Base-by-base conservation (phyloP, 2,888 invertebrate genomes). In the Archips crataeganus region DNA sequence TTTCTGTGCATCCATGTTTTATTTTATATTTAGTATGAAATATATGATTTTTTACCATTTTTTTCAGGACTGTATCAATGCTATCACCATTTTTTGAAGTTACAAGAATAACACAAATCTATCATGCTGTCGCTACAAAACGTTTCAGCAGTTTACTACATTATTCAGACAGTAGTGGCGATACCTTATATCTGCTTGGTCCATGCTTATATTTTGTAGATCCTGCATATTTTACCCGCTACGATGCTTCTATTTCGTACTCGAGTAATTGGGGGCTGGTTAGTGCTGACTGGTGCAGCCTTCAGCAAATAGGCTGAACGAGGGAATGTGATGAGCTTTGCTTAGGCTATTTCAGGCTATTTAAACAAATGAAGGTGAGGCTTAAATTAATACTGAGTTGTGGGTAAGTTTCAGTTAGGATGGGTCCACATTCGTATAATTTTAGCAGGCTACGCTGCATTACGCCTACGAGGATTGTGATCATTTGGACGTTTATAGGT, bases 121-220 rank as follows among this genome's bases (percentile, higher is more conserved):
- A 1, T 11, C 5, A 57, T 76, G 77, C 70, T 60, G 42, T 15
- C 75, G 34, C 54, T 78, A 76, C 78, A 39, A 47, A 47, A 66
- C 61, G 68, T 72, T 65, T 75, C 67, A 65, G 70, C 71, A 61
- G 45, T 68, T 75, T 54, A 72, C 75, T 80, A 68, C 77, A 80
- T 80, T 78, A 80, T 80, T 77, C 79, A 80, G 75, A 36, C 64
- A 65, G 70, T 74, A 75, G 75, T 78, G 76, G 70, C 77, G 71
- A 73, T 75, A 75, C 74, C 77, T 75, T 77, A 77, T 77, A 75
- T 77, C 75, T 74, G 75, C 62, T 61, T 49, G 66, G 68, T 71
- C 70, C 74, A 75, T 57, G 71, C 76, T 71, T 76, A 75, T 76
- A 71, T 68, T 73, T 76, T 71, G 73, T 57, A 23, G 49, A 69